Evolutionary conservation across 2,888 invertebrate species (phyloP).

Genomic region (Pteria penguin): DNA sequence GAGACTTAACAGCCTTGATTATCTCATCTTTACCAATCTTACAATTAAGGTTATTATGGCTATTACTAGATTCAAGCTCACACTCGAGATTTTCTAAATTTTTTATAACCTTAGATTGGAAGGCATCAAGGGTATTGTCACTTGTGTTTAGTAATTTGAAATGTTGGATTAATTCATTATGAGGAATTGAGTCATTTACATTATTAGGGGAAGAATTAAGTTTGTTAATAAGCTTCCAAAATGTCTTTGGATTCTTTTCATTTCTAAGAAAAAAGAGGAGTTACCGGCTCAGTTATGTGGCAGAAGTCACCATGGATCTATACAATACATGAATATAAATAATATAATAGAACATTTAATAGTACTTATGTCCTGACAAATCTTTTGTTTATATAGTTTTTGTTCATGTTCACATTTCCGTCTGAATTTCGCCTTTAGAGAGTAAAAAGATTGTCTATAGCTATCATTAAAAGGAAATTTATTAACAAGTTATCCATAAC

Average conservation of each 20-base stretch:
- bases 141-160: not conserved
- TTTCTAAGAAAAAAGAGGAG: no score
- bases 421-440: not conserved
- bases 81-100: not conserved
- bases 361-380: not conserved
- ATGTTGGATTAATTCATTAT: not conserved
- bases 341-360: no score
- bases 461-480: conserved; percentile 8
- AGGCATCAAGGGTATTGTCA: not conserved
- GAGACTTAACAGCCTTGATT: not conserved
- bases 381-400: conserved; percentile 20
- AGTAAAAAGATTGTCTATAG: conserved; percentile 7
- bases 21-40: not conserved
- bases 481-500: conserved; percentile 16
- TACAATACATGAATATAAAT: no score
- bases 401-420: conserved; percentile 8
- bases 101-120: not conserved
- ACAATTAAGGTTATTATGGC: not conserved
- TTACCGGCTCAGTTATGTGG: no score
- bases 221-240: conserved; percentile 24
- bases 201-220: conserved; percentile 1
- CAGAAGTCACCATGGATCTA: no score
- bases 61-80: not conserved
- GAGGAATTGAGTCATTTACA: not conserved
- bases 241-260: conserved; percentile 14